phyloP scores from a whole-genome alignment of 2,888 invertebrate genomes.

The Papilio demoleus region DNA sequence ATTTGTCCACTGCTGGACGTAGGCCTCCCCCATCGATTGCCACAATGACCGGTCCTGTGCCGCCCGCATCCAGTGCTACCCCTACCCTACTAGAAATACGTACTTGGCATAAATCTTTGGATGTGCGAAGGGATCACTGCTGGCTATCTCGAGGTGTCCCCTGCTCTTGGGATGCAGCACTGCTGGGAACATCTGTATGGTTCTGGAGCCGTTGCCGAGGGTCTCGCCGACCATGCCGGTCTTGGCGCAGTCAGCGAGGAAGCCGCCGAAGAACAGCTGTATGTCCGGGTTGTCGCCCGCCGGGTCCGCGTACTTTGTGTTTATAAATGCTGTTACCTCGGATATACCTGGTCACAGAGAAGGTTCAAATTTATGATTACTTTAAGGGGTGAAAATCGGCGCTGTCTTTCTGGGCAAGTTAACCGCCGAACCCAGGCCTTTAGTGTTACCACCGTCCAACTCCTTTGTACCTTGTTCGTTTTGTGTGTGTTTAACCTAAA shows the following conservation, averaged over 20 bases:
- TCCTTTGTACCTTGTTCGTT: too few species aligned
- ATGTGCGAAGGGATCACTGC: constrained; percentile 90
- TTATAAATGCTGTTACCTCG: constrained; percentile 93
- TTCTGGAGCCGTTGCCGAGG: constrained; percentile 86
- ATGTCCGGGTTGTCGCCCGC: constrained; percentile 91
- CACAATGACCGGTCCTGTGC: too few species aligned
- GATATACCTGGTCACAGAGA: constrained; percentile 84
- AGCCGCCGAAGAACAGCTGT: constrained; percentile 94
- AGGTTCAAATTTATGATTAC: too few species aligned
- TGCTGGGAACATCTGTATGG: constrained; percentile 89
- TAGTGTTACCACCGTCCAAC: too few species aligned
- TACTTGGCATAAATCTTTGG: constrained; percentile 94
- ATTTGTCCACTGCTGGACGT: too few species aligned
- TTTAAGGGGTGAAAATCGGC: too few species aligned
- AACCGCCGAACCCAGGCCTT: too few species aligned
- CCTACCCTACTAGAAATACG: constrained; percentile 54
- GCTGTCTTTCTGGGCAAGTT: too few species aligned
- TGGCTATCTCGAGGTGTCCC: constrained; percentile 89
- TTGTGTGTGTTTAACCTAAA: too few species aligned
- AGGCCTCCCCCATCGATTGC: too few species aligned
- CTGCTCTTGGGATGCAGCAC: constrained; percentile 94
- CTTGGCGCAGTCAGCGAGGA: constrained; percentile 92
- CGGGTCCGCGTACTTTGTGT: constrained; percentile 90
- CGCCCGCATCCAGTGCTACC: too few species aligned
- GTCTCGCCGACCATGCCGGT: constrained; percentile 94